Evolutionary conservation across 2,888 invertebrate genomes (phyloP).

Genomic region (Drosophila villosipedis): DNA sequence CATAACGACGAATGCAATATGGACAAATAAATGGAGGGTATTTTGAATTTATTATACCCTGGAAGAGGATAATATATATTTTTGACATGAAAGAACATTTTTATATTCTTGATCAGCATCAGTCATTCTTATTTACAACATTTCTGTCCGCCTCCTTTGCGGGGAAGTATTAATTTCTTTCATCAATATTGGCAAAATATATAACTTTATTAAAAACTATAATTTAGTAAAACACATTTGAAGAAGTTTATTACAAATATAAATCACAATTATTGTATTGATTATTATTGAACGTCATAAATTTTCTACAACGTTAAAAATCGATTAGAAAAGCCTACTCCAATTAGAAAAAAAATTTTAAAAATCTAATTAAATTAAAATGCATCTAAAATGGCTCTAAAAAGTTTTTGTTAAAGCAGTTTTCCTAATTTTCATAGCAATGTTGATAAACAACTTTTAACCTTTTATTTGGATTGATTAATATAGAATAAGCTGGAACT

Average conservation of each 20-base stretch:
- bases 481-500: not conserved
- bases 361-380: not conserved
- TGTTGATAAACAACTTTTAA: not conserved
- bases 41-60: not conserved
- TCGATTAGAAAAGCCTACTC: not conserved
- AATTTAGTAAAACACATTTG: not conserved
- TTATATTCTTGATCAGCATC: not conserved
- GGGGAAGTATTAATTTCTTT: not conserved
- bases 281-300: not conserved
- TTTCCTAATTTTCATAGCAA: not conserved
- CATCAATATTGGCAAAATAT: not conserved
- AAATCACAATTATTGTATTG: not conserved
- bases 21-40: not conserved
- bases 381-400: not conserved
- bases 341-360: accelerated
- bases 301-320: not conserved
- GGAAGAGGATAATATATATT: not conserved
- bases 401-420: not conserved
- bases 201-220: not conserved
- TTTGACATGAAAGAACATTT: not conserved
- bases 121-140: not conserved
- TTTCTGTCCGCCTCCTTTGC: not conserved
- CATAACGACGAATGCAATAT: not conserved
- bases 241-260: not conserved
- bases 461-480: not conserved